A percentile compares a stretch with the other conserved stretches of the same genome.
phyloP scores from a whole-genome alignment of 2,888 invertebrate genomes.

The Lydus trimaculatus region DNA sequence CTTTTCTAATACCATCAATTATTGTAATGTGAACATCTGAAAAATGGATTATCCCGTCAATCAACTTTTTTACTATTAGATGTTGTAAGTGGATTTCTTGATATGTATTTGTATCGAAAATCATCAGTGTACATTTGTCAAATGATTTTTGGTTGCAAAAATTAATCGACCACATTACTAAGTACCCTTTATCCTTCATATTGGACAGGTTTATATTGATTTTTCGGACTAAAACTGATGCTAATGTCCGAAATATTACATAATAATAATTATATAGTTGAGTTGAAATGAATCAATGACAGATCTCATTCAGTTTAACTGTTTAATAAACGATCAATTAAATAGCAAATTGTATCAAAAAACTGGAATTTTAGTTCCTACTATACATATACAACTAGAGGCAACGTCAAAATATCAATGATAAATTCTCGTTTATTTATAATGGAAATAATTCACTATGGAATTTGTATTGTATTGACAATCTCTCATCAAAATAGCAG shows the following conservation, averaged over 20 bases:
- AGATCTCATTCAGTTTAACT: neutral
- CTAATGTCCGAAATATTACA: constrained; percentile 19
- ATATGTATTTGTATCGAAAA: no score
- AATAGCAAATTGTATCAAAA: no score
- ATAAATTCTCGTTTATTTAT: neutral
- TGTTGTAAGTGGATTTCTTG: neutral
- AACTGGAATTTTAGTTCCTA: neutral
- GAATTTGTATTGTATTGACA: constrained; percentile 24
- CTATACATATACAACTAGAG: neutral
- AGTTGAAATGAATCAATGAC: neutral
- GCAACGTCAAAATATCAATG: neutral
- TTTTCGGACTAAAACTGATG: constrained; percentile 15
- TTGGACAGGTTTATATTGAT: constrained; percentile 31
- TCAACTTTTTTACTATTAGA: neutral
- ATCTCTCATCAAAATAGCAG: constrained; percentile 32
- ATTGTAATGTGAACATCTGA: constrained; percentile 33
- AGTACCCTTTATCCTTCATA: constrained; percentile 26
- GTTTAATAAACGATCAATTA: neutral
- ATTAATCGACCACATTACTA: constrained; percentile 26
- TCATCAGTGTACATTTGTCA: no score
- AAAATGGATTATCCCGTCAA: neutral
- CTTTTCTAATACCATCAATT: constrained; percentile 36
- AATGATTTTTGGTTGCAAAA: constrained; percentile 6
- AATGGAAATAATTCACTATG: constrained; percentile 16
- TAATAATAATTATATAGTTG: neutral